Evolutionary conservation across 2,113 vertebrate species (phyloP), one percentile per base, ranked within the genome.

Genomic region (Pantherophis guttatus): DNA sequence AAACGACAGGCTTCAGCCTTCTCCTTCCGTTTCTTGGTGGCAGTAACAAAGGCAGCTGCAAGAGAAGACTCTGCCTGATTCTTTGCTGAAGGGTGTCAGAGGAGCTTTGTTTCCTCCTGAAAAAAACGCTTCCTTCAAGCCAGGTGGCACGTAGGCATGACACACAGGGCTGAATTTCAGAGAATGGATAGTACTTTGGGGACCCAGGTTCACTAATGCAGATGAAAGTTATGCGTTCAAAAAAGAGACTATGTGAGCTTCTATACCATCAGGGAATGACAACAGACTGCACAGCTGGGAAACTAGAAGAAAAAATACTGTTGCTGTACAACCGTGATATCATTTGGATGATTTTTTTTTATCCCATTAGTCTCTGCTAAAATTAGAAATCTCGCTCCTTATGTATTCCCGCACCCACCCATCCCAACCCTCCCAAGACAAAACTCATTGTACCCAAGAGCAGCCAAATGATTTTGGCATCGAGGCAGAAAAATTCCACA

Each of bases 1-100:
- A n/a, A 97, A 96, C 96, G 97, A 97, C 97, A 97, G 97, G 95
- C 91, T 55, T 93, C 95, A 94, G 50, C 55, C 95, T 0, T 48
- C 94, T 95, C 95, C 1, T 95, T 96, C 97, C 59, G 3, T 94
- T 95, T 96, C 97, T 96, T 90, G 0, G 87, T 29, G 87, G 29
- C 9, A 93, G 75, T 94, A 96, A 95, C 94, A 95, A 97, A 95
- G 96, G 96, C 97, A 96, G 97, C 96, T 96, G 97, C 96, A 94
- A 96, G n/a, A 10, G 44, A 57, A 81, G 44, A 94, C 92, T 96
- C 97, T 97, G 97, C 93, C 6, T 95, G 96, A 96, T 93, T 95
- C 96, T 93, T 86, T 92, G 89, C 95, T 96, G 95, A 96, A 95
- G 95, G 95, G 92, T 95, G 95, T 97, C 96, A 95, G 95, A 96